Base-by-base conservation (phyloP, 2,113 vertebrate species). In the Zosterops lateralis region DNA sequence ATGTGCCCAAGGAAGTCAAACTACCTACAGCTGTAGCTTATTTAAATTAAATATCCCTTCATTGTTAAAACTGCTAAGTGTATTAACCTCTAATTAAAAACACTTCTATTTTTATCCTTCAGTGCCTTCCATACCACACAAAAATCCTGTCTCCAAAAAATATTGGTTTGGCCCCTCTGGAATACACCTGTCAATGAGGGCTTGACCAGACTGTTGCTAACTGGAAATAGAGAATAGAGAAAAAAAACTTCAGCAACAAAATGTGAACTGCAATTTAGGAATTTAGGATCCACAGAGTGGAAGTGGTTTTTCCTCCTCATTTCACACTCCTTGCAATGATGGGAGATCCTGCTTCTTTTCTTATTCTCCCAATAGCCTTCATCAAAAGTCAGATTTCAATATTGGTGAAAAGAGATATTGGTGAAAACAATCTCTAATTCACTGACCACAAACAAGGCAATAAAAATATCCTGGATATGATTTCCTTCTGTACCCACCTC, bases 271-370 rank as follows among this genome's bases (percentile, higher is more conserved):
- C 6, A 65, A 1, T 34, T 64, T 7, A 25, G 10, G 34, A 57
- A 1, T 34, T 64, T 7, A 25, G 10, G 34, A 57, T 47, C 32
- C 74, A 19, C 1, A 0, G 9, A 61, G 16, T 6, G 29, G 3
- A n/a, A 58, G 21, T 2, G 19, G 17, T 4, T 40, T 40, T 72
- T 61, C 21, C 77, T 60, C 48, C 64, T 60, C 61, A 1, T 40
- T 71, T 84, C 38, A 34, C 31, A 7, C 5, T 44, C 53, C 44
- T n/a, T 11, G 7, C n/a, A 60, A 53, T 0, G 0, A 40, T 5
- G 11, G 65, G 29, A 87, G 50, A 65, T 28, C 14, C 32, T 66
- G 5, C 14, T 62, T 6, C 40, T 38, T 83, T 64, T 64, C 50
- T 54, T 18, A 12, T 54, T 19, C 38, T 74, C 38, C 51, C 44